These are phyloP conservation scores for Salticus scenicus DNA, from an alignment of 2,888 invertebrate species.

Conservation along the genomic window DNA sequence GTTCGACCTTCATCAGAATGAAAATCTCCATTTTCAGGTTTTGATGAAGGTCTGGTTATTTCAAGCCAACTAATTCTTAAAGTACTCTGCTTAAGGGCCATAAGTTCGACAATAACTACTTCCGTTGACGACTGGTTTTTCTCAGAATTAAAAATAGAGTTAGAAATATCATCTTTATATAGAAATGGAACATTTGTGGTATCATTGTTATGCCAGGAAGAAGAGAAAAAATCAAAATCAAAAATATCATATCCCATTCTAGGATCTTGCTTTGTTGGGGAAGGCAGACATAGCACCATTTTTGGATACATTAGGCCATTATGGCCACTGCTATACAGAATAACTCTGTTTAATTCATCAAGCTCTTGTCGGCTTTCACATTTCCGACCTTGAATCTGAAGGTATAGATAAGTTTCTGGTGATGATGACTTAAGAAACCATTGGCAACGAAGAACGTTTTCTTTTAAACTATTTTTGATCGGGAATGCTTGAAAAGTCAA, in stretches of 20 bases:
- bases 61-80: conserved; percentile 69
- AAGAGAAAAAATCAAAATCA: conserved; percentile 70
- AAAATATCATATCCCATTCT: conserved; percentile 40
- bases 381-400: conserved; percentile 71
- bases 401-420: conserved; percentile 71
- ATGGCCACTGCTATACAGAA: conserved; percentile 84
- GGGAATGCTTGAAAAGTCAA: conserved; percentile 42
- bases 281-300: conserved; percentile 68
- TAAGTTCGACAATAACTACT: conserved; percentile 74
- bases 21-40: conserved; percentile 65
- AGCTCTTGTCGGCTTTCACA: conserved; percentile 51
- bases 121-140: conserved; percentile 68
- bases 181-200: background rate
- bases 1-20: conserved; percentile 69
- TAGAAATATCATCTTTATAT: conserved; percentile 21
- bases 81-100: conserved; percentile 48
- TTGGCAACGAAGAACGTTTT: conserved; percentile 69
- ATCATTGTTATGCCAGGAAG: conserved; percentile 70
- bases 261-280: background rate
- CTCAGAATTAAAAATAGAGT: background rate
- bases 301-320: conserved; percentile 65
- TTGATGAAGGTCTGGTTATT: conserved; percentile 65
- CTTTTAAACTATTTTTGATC: conserved; percentile 9
- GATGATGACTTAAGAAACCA: conserved; percentile 72
- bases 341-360: conserved; percentile 75